A percentile compares a stretch with the other conserved stretches of the same genome.
These are phyloP conservation scores for Amyelois transitella DNA, from an alignment of 1,140 invertebrate species.

Conservation along the genomic window DNA sequence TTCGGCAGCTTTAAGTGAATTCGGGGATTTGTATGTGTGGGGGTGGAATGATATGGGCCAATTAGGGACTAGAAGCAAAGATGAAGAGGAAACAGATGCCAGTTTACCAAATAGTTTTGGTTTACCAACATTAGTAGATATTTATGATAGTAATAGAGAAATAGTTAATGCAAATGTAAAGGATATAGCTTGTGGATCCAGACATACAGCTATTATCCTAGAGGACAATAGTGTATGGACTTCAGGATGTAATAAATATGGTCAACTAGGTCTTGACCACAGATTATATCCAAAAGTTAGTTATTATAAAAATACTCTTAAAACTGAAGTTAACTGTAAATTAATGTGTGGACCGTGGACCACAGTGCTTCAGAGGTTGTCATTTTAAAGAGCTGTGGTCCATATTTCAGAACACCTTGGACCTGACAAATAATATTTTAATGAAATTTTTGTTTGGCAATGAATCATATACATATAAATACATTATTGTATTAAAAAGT, in stretches of 20 bases:
- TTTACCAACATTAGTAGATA: constrained; percentile 74
- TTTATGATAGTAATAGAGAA: constrained; percentile 69
- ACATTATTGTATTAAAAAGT: no score
- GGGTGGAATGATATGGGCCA: constrained; percentile 94
- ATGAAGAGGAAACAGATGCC: constrained; percentile 24
- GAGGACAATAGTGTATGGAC: constrained; percentile 79
- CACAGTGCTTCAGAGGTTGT: constrained; percentile 25
- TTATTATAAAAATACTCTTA: constrained; percentile 39
- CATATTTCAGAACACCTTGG: no score
- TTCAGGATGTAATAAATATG: constrained; percentile 83
- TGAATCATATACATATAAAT: no score
- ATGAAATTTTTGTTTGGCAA: no score
- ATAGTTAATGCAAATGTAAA: constrained; percentile 63
- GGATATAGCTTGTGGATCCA: constrained; percentile 79
- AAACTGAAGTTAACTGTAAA: constrained; percentile 15
- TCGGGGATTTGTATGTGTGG: constrained; percentile 90
- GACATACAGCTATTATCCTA: constrained; percentile 78
- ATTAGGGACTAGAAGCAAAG: constrained; percentile 78
- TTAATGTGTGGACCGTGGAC: constrained; percentile 56
- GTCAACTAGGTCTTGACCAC: constrained; percentile 77
- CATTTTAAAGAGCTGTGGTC: no score
- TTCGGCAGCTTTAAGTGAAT: constrained; percentile 82
- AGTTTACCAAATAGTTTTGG: constrained; percentile 39
- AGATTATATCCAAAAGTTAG: constrained; percentile 26
- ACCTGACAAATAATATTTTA: no score